These are phyloP conservation scores for Caerostris darwini DNA, from an alignment of 1,140 invertebrate species.

Conservation along the genomic window DNA sequence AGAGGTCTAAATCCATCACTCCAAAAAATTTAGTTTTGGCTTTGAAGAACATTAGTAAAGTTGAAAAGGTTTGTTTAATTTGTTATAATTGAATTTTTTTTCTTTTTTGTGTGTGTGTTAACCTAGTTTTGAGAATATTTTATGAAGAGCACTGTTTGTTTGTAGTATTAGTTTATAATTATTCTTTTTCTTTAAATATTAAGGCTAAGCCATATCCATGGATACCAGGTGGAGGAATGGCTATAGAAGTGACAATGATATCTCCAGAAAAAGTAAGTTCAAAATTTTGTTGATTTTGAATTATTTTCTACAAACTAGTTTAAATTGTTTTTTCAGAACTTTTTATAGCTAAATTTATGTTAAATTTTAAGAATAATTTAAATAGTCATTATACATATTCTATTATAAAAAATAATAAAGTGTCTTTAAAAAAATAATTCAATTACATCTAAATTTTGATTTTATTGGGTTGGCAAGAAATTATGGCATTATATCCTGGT, in stretches of 20 bases:
- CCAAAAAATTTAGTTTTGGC: slow-evolving; percentile 82
- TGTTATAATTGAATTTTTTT: background rate
- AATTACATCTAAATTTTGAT: too few species aligned
- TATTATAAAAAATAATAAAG: too few species aligned
- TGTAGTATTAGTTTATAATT: background rate
- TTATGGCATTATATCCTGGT: too few species aligned
- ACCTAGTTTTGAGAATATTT: background rate
- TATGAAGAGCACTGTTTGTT: background rate
- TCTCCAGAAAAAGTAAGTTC: slow-evolving; percentile 81
- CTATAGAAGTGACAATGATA: slow-evolving; percentile 81
- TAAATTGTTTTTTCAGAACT: too few species aligned
- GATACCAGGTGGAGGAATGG: slow-evolving; percentile 83
- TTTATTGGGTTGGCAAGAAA: too few species aligned
- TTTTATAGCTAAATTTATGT: too few species aligned
- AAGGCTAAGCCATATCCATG: slow-evolving; percentile 82
- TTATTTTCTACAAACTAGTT: background rate
- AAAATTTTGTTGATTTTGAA: background rate
- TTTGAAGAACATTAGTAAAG: slow-evolving; percentile 81
- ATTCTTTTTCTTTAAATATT: slow-evolving; percentile 54
- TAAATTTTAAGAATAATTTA: too few species aligned
- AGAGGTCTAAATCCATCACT: slow-evolving; percentile 82
- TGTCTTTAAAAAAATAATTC: too few species aligned
- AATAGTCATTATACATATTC: too few species aligned
- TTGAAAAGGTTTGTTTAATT: slow-evolving; percentile 81
- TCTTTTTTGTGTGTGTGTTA: background rate